Evolutionary conservation across 2,888 invertebrate genomes (phyloP).

Genomic region (Trileptium ribeirensis): DNA sequence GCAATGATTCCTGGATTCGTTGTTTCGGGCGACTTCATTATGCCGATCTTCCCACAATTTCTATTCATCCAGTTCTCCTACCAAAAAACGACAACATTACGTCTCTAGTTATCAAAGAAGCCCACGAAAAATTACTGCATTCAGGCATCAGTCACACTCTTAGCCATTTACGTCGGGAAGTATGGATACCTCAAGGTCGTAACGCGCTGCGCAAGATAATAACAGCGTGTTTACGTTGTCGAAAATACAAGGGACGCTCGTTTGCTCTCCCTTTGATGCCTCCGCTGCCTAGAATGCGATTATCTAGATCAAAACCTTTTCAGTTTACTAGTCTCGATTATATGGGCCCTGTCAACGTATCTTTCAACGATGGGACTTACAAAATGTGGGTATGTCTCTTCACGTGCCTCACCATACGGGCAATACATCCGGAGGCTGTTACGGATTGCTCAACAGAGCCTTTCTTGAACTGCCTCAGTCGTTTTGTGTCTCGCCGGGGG

Average conservation of each 20-base stretch:
- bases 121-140: neutral
- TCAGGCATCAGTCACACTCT: neutral
- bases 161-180: neutral
- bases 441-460: constrained; percentile 41
- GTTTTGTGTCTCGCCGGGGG: constrained; percentile 49
- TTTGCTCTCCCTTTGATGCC: neutral
- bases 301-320: neutral
- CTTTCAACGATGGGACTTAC: constrained; percentile 31
- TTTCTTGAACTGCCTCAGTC: constrained; percentile 45
- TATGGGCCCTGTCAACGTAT: constrained; percentile 1
- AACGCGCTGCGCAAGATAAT: neutral
- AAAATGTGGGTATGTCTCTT: too few species aligned
- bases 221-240: neutral
- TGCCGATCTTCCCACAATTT: neutral
- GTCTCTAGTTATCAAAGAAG: neutral
- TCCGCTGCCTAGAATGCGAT: neutral
- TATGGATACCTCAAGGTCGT: constrained; percentile 10
- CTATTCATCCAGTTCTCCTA: neutral
- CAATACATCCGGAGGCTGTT: constrained; percentile 18
- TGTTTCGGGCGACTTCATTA: constrained; percentile 7
- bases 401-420: constrained; percentile 19
- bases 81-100: constrained; percentile 7
- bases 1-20: neutral
- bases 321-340: neutral
- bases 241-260: neutral